Percentiles rank a stretch among this genome's conserved stretches.
phyloP scores from a whole-genome alignment of 2,888 invertebrate genomes.

The Proisotoma minuta region DNA sequence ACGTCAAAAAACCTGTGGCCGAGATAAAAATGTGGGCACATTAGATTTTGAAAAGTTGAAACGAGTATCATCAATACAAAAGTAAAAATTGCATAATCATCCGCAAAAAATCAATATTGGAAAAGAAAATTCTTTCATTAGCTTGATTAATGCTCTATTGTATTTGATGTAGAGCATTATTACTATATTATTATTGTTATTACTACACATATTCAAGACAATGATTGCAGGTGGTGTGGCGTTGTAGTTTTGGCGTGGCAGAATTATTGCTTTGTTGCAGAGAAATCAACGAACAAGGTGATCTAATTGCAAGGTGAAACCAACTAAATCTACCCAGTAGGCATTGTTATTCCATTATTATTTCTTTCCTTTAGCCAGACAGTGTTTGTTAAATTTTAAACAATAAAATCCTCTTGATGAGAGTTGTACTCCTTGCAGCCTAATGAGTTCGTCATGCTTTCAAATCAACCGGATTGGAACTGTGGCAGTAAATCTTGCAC shows the following conservation, averaged over 20 bases:
- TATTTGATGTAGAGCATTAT: no score
- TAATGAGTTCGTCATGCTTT: conserved; percentile 13
- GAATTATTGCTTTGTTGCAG: neutral
- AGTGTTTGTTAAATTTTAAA: neutral
- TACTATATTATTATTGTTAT: conserved; percentile 16
- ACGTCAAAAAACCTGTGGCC: no score
- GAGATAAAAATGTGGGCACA: no score
- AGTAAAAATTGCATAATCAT: neutral
- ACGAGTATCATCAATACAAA: neutral
- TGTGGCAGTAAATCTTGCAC: no score
- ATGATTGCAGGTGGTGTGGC: no score
- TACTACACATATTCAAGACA: neutral
- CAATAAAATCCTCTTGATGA: conserved; percentile 6
- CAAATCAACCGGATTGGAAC: no score
- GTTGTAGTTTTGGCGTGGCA: neutral
- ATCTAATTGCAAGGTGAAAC: conserved; percentile 1
- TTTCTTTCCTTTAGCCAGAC: neutral
- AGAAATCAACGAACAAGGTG: neutral
- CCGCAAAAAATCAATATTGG: conserved; percentile 9
- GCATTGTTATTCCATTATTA: neutral
- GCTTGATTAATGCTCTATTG: conserved; percentile 33
- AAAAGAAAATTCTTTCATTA: conserved; percentile 17
- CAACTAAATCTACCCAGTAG: no score
- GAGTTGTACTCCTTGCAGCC: neutral
- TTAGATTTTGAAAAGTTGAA: neutral